Evolutionary conservation across 2,113 vertebrate genomes (phyloP), one percentile per base, ranked within the genome.

Genomic region (Pteropus alecto): DNA sequence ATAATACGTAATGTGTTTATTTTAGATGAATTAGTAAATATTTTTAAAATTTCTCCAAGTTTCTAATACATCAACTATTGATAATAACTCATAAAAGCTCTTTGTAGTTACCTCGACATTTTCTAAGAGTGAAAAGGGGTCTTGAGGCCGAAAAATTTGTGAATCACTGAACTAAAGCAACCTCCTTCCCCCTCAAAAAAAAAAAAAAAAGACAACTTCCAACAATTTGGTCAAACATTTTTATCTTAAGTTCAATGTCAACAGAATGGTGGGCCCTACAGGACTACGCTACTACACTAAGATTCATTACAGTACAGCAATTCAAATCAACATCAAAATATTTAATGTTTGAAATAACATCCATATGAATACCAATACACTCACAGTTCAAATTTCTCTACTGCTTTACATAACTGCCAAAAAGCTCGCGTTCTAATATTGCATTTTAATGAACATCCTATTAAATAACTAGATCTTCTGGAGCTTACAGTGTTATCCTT

Each of bases 271-370:
- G 90, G 30, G 7, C 33, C 19, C 12, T 78, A 77, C 0, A 78
- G 70, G 18, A 93, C 70, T 60, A 22, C 58, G 26, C 22, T 60
- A 60, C 48, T 85, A 93, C 7, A 73, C 30, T 46, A 96, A 87
- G 13, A 22, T 65, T 81, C 65, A 65, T 93, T 30, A 81, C 9
- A 58, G 6, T 87, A 76, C 15, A 54, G 73, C 38, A 67, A 90
- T 51, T 77, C 60, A 95, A 83, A 85, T 70, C 77, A 81, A 48
- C 51, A 70, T 58, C 46, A 81, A 93, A 87, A 78, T 83, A 90
- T 54, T 96, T 43, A 87, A 89, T 71, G 60, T 76, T 3, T 84
- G 19, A 65, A 10, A 56, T 68, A 78, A 21, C 48, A 87, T 65
- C 35, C 41, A 24, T 24, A 91, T 2, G 89, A 76, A 63, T 68